phyloP scores from a whole-genome alignment of 2,888 invertebrate species.

The Pristionchus japonicus region DNA sequence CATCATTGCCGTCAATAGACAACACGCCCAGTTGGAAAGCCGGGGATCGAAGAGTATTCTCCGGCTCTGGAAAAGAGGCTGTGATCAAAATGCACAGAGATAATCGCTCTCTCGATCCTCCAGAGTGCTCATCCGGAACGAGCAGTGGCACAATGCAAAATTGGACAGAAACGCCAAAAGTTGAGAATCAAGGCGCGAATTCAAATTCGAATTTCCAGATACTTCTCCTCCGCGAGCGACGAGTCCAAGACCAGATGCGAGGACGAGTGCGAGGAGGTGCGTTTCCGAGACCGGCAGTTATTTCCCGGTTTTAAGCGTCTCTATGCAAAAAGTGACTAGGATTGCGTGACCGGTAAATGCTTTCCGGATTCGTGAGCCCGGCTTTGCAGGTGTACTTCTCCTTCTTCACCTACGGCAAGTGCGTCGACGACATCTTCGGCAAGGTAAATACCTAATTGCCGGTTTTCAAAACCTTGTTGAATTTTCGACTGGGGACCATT shows the following conservation, averaged over 20 bases:
- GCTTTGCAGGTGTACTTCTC: constrained; percentile 69
- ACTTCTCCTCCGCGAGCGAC: constrained; percentile 69
- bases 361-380: background rate
- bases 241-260: constrained; percentile 71
- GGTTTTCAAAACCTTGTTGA: background rate
- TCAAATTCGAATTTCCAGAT: constrained; percentile 54
- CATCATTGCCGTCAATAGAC: background rate
- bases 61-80: background rate
- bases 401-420: constrained; percentile 72
- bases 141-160: constrained; percentile 8
- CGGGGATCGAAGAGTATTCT: background rate
- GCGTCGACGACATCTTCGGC: constrained; percentile 68
- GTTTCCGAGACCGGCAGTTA: background rate
- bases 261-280: constrained; percentile 73
- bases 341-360: background rate
- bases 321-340: background rate
- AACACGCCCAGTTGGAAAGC: background rate
- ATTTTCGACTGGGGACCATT: background rate
- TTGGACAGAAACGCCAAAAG: background rate
- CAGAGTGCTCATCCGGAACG: background rate
- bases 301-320: no score
- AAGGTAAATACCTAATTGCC: constrained; percentile 35
- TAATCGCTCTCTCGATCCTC: background rate
- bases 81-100: background rate
- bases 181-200: background rate